phyloP scores from a whole-genome alignment of 1,140 invertebrate species.

The Brachystomella parvula region DNA sequence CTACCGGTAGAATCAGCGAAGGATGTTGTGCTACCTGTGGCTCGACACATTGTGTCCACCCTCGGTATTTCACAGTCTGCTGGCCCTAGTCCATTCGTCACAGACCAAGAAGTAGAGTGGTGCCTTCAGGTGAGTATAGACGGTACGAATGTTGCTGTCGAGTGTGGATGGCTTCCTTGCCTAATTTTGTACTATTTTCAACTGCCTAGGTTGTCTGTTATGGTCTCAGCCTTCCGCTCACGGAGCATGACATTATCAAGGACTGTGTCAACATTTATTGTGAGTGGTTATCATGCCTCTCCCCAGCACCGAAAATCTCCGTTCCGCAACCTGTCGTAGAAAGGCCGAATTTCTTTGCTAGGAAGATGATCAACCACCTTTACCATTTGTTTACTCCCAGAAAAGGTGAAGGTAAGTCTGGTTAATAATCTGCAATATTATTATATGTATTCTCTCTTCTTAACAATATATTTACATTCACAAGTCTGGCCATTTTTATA shows the following conservation, averaged over 20 bases:
- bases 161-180: neutral
- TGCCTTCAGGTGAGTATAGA: conserved; percentile 48
- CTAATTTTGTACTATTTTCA: conserved; percentile 1
- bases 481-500: conserved; percentile 82
- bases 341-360: conserved; percentile 83
- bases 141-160: neutral
- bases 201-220: conserved; percentile 70
- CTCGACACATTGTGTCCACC: conserved; percentile 34
- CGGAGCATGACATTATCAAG: conserved; percentile 85
- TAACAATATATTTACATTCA: conserved; percentile 42
- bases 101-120: conserved; percentile 49
- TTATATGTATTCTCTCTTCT: conserved; percentile 8
- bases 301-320: conserved; percentile 68
- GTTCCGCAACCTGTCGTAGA: conserved; percentile 78
- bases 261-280: conserved; percentile 96
- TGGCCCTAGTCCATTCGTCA: conserved; percentile 39
- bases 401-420: conserved; percentile 69
- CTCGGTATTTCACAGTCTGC: conserved; percentile 37
- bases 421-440: conserved; percentile 2
- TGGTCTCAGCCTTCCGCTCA: conserved; percentile 78
- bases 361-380: conserved; percentile 85
- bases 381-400: conserved; percentile 93
- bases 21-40: conserved; percentile 38
- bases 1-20: conserved; percentile 36
- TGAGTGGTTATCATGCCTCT: conserved; percentile 85